phyloP scores from a whole-genome alignment of 2,113 vertebrate species.

The Epinephelus lanceolatus region DNA sequence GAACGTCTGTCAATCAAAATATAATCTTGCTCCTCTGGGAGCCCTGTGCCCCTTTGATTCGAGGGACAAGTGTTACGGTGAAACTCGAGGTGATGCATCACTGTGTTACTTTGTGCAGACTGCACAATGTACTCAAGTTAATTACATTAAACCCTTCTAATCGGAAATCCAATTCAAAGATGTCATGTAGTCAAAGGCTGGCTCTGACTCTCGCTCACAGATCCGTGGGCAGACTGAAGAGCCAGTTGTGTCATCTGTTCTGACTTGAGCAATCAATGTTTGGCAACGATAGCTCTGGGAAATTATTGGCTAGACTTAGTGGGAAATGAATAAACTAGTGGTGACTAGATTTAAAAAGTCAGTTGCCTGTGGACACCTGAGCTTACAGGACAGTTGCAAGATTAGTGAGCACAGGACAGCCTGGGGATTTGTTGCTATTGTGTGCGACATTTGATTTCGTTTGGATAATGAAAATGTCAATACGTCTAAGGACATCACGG shows the following conservation, averaged over 20 bases:
- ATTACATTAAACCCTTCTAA: conserved; percentile 81
- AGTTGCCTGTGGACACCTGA: conserved; percentile 32
- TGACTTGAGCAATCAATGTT: conserved; percentile 68
- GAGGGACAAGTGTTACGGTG: conserved; percentile 29
- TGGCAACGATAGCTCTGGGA: conserved; percentile 57
- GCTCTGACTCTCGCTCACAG: conserved; percentile 44
- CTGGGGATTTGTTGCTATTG: conserved; percentile 38
- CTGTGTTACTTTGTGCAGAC: conserved; percentile 52
- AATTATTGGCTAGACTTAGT: conserved; percentile 64
- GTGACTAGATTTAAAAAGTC: conserved; percentile 16
- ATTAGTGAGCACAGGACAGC: conserved; percentile 45
- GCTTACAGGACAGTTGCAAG: neutral
- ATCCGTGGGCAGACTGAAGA: conserved; percentile 37
- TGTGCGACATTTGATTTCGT: conserved; percentile 68
- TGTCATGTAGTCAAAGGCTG: conserved; percentile 64
- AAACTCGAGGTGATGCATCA: conserved; percentile 59
- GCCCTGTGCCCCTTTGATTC: neutral
- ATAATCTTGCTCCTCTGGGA: conserved; percentile 36
- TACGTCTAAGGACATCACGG: conserved; percentile 40
- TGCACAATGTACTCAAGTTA: conserved; percentile 69
- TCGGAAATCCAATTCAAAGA: conserved; percentile 78
- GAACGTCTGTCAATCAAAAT: conserved; percentile 56
- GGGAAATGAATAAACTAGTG: conserved; percentile 47
- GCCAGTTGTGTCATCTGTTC: conserved; percentile 65
- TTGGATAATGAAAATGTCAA: conserved; percentile 66